Evolutionary conservation across 2,113 vertebrate genomes (phyloP), one percentile per base, ranked within the genome.

Genomic region (Brienomyrus longianalis): DNA sequence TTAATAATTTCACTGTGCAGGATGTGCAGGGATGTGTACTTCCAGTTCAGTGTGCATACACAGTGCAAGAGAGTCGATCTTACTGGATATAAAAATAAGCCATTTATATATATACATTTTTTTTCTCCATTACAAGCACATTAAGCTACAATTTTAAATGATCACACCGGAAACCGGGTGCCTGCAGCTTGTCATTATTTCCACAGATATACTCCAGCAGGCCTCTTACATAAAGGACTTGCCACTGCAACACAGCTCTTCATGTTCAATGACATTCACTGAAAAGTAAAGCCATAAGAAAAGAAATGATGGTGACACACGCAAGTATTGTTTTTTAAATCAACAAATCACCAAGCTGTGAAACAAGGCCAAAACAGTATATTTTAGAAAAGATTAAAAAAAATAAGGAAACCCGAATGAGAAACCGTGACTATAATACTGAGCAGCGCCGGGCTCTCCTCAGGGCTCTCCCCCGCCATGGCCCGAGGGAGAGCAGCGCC

Each of bases 351-450:
- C 83, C 83, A 89, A 91, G 87, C 59, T 21, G 89, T 80, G 52
- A 92, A 77, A 92, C 87, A 84, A 47, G 35, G 50, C 74, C 48
- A 83, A 15, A 77, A 83, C 21, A 83, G 17, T 19, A 47, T 45
- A 83, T 47, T 47, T 83, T 47, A 45, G 13, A 43, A 43, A 83
- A 45, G 7, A 7, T 9, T 1, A 83, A 83, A 47, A 83, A 80
- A 83, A 21, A 45, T 19, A 43, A 83, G 15, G 15, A 35, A 80
- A 17, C 74, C 31, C 45, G 90, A 91, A 90, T 92, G 66, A 93
- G 93, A 91, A 92, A 92, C 90, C 51, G 47, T 6, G n/a, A 70
- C 9, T 23, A 52, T 70, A 87, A 86, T 90, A 88, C 43, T 23
- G 19, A 43, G 1, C 15, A 1, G 15, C 1, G 4, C 31, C 35